Percentiles rank a stretch among this genome's conserved stretches.
Evolutionary conservation across 2,888 invertebrate species (phyloP).

Genomic region (Tiliacea aurago): DNA sequence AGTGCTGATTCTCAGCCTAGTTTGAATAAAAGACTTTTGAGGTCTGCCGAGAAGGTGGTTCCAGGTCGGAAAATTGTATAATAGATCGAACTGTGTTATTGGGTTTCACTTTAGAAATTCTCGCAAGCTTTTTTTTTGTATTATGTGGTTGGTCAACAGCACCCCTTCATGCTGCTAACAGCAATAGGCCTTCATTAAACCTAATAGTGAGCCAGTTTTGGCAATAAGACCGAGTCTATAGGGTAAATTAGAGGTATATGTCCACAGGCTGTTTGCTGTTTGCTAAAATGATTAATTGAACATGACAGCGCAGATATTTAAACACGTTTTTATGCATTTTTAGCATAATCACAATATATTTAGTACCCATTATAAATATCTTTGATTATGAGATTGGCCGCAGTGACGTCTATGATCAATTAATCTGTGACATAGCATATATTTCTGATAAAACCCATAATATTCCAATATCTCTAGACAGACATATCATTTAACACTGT

Average conservation of each 20-base stretch:
- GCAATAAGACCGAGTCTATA: background rate
- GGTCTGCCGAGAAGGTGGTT: background rate
- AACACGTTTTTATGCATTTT: conserved; percentile 14
- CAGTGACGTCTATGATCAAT: conserved; percentile 14
- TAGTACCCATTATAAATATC: conserved; percentile 18
- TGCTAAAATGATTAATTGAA: conserved; percentile 18
- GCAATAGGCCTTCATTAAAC: background rate
- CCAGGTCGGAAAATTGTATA: background rate
- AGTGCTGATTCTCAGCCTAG: too few species aligned
- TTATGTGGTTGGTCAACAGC: too few species aligned
- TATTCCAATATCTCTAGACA: conserved; percentile 27
- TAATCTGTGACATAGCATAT: too few species aligned
- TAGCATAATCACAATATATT: conserved; percentile 9
- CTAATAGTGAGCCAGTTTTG: too few species aligned
- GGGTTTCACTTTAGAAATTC: background rate
- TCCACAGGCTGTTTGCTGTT: background rate
- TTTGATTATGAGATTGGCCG: conserved; percentile 14
- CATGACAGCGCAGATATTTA: conserved; percentile 22
- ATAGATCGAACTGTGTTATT: background rate
- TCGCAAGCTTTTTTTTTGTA: background rate
- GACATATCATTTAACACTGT: conserved; percentile 12
- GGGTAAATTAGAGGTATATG: too few species aligned
- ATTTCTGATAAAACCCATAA: conserved; percentile 1
- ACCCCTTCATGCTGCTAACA: too few species aligned
- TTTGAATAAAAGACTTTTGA: too few species aligned